phyloP scores from a whole-genome alignment of 2,797 vertebrate species.

The Thunnus albacares region DNA sequence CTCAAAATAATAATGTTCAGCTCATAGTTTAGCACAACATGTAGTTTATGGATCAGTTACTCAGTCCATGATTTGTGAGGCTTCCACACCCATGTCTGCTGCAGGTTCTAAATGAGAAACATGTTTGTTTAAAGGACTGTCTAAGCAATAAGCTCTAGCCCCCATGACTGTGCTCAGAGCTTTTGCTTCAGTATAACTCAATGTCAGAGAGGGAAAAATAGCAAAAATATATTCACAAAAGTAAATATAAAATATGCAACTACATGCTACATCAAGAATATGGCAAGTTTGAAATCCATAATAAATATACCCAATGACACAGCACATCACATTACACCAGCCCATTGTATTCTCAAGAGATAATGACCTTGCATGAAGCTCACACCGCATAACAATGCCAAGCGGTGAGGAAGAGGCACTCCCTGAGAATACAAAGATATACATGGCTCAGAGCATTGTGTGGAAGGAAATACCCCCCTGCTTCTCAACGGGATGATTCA shows the following conservation, averaged over 20 bases:
- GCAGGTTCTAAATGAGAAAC: conserved; percentile 7
- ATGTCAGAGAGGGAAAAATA: too few relatives aligned
- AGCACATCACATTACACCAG: conserved; percentile 1
- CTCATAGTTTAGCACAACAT: background rate
- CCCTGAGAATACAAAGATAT: conserved; percentile 72
- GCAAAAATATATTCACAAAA: too few relatives aligned
- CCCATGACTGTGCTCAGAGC: too few relatives aligned
- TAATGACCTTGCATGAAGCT: conserved; percentile 48
- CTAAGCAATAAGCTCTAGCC: too few relatives aligned
- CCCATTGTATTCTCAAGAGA: conserved; percentile 44
- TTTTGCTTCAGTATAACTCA: too few relatives aligned
- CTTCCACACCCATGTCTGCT: conserved; percentile 5
- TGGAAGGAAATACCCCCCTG: conserved; percentile 72
- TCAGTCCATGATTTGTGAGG: background rate
- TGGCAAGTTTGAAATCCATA: conserved; percentile 15
- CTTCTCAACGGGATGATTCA: conserved; percentile 56
- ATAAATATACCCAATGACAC: background rate
- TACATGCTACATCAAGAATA: background rate
- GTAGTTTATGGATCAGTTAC: conserved; percentile 6
- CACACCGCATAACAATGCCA: conserved; percentile 69
- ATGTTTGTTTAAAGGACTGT: background rate
- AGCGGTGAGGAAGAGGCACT: conserved; percentile 76
- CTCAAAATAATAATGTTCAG: conserved; percentile 1
- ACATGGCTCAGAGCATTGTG: conserved; percentile 47
- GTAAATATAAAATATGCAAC: too few relatives aligned